Evolutionary conservation across 2,888 invertebrate genomes (phyloP), one percentile per base, ranked within the genome.

Genomic region (Gastracanthus pulcherrimus): DNA sequence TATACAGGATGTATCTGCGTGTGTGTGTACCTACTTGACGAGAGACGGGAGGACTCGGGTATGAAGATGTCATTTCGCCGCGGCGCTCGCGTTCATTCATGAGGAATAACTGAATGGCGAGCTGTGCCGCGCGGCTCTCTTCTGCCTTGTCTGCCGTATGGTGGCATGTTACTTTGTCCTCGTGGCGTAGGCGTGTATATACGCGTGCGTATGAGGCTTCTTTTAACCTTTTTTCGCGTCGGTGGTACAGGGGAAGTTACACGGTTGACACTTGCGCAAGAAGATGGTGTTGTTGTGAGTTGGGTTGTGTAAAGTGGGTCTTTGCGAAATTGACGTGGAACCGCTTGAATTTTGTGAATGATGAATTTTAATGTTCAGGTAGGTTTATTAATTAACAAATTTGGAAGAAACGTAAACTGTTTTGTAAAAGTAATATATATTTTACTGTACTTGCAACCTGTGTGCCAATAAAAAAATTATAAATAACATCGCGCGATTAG

Each of bases 61-160:
- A 87, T 87, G 86, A 87, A 88, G 86, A 88, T 87, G 85, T 86
- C 86, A 86, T 87, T 79, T 62, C 86, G 84, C 84, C 85, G 83
- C 81, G 86, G 86, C 86, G 86, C 88, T 86, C 85, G 86, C 85
- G 86, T 90, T 90, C 91, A 91, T 91, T 91, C 90, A 91, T 89
- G 88, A 88, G 86, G 87, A 85, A 84, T 86, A 86, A 82, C 88
- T 90, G 90, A 90, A 90, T 90, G 90, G 89, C 87, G 87, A 85
- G 19, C 19, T n/a, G 19, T 34, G 34, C 2, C 6, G 36, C n/a
- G 23, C 62, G 5, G 60, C 84, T 87, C 84, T 86, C 86, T 84
- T 84, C 85, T n/a, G n/a, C n/a, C n/a, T 83, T 84, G 83, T 86
- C 72, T 67, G 55, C 71, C 31, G 1, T 70, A 74, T 38, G n/a